Evolutionary conservation across 2,888 invertebrate genomes (phyloP), one percentile per base, ranked within the genome.

Genomic region (Rugalucina vietnamica): DNA sequence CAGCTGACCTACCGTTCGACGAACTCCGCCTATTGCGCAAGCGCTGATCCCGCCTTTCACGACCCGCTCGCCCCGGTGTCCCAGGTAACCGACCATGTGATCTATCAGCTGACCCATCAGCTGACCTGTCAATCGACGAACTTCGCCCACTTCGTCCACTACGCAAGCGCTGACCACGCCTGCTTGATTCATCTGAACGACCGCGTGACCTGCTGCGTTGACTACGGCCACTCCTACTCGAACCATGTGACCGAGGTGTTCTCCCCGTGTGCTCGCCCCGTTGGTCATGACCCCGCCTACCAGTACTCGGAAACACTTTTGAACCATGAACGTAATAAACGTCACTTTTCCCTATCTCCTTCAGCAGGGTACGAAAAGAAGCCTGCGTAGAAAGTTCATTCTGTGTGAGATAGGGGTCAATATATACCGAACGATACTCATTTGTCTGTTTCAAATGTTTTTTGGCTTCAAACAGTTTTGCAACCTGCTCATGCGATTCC

Each of bases 371-470:
- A 8, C 72, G 72, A 27, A 72, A 27, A 21, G 72, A 21, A 4
- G 36, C 27, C 36, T 72, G 72, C n/a, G 37, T 37, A 39, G 37
- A 72, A 5, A 72, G 72, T 72, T 72, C 72, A 37, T 14, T 27
- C n/a, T 39, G 12, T 10, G 24, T 39, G n/a, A 72, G 37, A 36
- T 21, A 72, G 4, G 36, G 36, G 5, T 72, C 72, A 72, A 72
- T 72, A 24, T 72, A 72, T 8, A 72, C 72, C 10, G 72, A 72
- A 3, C 37, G 36, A 72, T 72, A 72, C 2, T 72, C 72, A 39
- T 39, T 39, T 24, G 72, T 72, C 37, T 72, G 34, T 10, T 39
- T 36, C n/a, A 72, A 34, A 72, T 24, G 27, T 27, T 24, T 10
- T 27, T 72, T 72, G 14, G 8, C 24, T 24, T 39, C 34, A 10